Evolutionary conservation across 2,888 invertebrate genomes (phyloP), one percentile per base, ranked within the genome.

Genomic region (Empis stercorea): DNA sequence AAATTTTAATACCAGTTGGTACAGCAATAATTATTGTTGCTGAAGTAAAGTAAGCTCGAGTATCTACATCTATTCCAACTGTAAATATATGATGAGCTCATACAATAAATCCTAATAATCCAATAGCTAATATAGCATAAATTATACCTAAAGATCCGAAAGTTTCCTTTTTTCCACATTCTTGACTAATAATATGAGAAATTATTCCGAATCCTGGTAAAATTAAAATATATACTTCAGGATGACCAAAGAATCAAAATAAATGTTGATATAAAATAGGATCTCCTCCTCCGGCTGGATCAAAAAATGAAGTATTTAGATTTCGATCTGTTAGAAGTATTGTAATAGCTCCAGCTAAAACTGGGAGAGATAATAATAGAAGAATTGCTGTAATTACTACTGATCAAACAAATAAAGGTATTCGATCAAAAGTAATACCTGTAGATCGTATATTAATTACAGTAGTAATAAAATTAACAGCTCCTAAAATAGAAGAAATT

Each of bases 161-260:
- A 4, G 80, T 76, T 77, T 80, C 78, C 57, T 80, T 80, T 77
- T 84, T 84, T 9, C 78, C 78, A 63, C 78, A 78, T 76, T 83
- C 79, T 75, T 79, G 79, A 1, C 74, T 75, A 68, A 86, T 79
- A 72, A 84, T 80, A 63, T 86, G 84, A 0, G 83, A 85, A 65
- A 87, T 80, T 73, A 87, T 76, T 0, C 86, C 85, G 74, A 87
- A 87, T 67, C 81, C 85, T 0, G 85, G 85, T 58, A 87, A 61
- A 80, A 87, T 86, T 73, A 87, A 70, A 82, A 87, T 85, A 71
- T 87, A 88, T 52, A 87, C 85, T 78, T 87, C 86, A 10, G 86
- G 87, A 47, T 87, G 87, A 0, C 86, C 87, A 76, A 87, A 88
- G 72, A 87, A 87, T 79, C 86, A 87, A 72, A 88, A 86, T 75